Base-by-base conservation (phyloP, 2,113 vertebrate species). In the Passer montanus region DNA sequence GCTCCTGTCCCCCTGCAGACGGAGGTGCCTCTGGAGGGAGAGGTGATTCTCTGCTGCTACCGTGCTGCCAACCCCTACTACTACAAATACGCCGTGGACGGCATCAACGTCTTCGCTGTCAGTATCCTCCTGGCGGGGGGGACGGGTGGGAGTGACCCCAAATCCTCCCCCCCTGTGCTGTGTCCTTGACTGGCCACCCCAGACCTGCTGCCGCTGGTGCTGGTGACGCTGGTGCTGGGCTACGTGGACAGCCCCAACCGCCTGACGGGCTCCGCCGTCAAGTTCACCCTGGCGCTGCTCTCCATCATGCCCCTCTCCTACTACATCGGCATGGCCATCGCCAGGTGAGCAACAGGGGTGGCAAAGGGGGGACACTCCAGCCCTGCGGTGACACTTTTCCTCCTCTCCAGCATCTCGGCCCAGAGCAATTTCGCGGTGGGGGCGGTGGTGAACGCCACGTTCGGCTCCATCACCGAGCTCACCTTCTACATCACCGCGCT, bases 401-500 rank as follows among this genome's bases (percentile, higher is more conserved):
- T 69, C 8, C 20, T 59, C 21, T 55, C 8, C 96, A 99, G 99
- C 92, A 98, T 99, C 95, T 99, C 99, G 0, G 99, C 99, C 10
- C 99, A 99, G 97, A 99, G 99, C 87, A 99, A 98, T 93, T 99
- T 99, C 4, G 99, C 99, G 0, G 98, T 99, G 82, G 99, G 99
- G 3, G 99, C 99, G 0, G 99, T 99, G 96, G 98, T 99, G 62
- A 99, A 99, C 0, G 99, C 99, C 15, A 99, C 99, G 0, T 99
- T 99, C 0, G 99, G 99, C 69, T 99, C 99, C 95, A 98, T 99
- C 96, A 98, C 98, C 0, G 99, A 99, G 96, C 98, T 99, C 91
- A 99, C 99, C 16, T 99, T 99, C 97, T 99, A 99, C 98, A 99
- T 99, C 98, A 98, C 98, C 0, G 99, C 98, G 1, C 97, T 99